phyloP scores from a whole-genome alignment of 2,797 vertebrate species.

The Melanotaenia maccullochi region DNA sequence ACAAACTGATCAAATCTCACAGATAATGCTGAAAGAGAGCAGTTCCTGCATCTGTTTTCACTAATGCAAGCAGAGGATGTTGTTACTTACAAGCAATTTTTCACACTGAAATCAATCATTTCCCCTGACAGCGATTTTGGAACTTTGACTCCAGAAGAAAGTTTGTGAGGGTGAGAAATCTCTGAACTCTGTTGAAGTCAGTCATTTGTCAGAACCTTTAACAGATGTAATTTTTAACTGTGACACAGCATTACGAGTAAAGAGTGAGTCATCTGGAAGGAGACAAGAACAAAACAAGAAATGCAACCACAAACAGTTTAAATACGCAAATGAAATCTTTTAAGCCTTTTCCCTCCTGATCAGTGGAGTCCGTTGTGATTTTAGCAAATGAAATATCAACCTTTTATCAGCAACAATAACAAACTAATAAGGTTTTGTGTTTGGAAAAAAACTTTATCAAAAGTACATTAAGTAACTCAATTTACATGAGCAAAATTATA shows the following conservation, averaged over 20 bases:
- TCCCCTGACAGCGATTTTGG: conserved; percentile 69
- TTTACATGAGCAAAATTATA: conserved; percentile 47
- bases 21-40: conserved; percentile 81
- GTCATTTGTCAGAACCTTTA: conserved; percentile 59
- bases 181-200: conserved; percentile 55
- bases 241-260: conserved; percentile 41
- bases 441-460: conserved; percentile 56
- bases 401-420: conserved; percentile 14
- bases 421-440: conserved; percentile 23
- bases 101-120: conserved; percentile 86
- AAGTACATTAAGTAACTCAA: conserved; percentile 59
- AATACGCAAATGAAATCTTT: conserved; percentile 37
- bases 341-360: conserved; percentile 16
- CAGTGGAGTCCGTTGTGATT: not conserved
- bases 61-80: conserved; percentile 86
- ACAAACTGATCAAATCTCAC: conserved; percentile 79
- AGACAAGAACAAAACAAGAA: conserved; percentile 29
- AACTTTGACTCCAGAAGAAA: conserved; percentile 71
- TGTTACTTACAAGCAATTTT: conserved; percentile 88
- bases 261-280: conserved; percentile 26
- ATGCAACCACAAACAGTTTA: conserved; percentile 40
- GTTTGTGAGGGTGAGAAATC: conserved; percentile 46
- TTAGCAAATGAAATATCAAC: conserved; percentile 11
- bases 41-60: conserved; percentile 87
- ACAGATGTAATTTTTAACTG: conserved; percentile 44